Evolutionary conservation across 2,888 invertebrate genomes (phyloP).

Genomic region (Auanema sp.): DNA sequence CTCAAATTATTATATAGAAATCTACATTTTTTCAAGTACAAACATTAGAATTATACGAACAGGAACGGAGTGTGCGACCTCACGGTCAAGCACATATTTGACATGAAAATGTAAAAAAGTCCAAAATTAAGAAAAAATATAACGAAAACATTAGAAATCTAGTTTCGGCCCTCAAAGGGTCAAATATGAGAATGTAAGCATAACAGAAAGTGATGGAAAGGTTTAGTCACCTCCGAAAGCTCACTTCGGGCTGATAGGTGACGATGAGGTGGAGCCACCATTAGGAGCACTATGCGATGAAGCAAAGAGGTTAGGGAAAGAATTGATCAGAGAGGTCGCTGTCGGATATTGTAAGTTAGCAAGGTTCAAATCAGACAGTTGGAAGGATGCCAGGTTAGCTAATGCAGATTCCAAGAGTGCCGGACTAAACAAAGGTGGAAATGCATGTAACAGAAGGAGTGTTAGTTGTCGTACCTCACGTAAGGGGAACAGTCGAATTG

Average conservation of each 20-base stretch:
- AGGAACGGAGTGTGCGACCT: too few species aligned
- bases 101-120: too few species aligned
- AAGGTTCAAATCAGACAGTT: constrained; percentile 22
- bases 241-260: constrained; percentile 2
- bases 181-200: too few species aligned
- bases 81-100: too few species aligned
- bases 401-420: constrained; percentile 28
- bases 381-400: constrained; percentile 21
- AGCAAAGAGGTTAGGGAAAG: constrained; percentile 34
- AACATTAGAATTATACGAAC: too few species aligned
- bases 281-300: constrained; percentile 3
- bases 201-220: too few species aligned
- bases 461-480: neutral
- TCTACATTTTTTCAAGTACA: too few species aligned
- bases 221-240: neutral
- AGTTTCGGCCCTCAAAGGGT: too few species aligned
- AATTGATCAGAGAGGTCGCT: constrained; percentile 33
- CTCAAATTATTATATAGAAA: too few species aligned
- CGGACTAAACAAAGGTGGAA: constrained; percentile 11
- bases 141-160: too few species aligned
- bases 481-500: constrained; percentile 7
- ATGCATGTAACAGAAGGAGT: neutral
- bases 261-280: constrained; percentile 3
- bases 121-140: too few species aligned
- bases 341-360: constrained; percentile 32